A percentile compares a stretch with the other conserved stretches of the same genome.
These are phyloP conservation scores for Zhengitettix transpicula DNA, from an alignment of 2,888 invertebrate genomes.

Conservation along the genomic window DNA sequence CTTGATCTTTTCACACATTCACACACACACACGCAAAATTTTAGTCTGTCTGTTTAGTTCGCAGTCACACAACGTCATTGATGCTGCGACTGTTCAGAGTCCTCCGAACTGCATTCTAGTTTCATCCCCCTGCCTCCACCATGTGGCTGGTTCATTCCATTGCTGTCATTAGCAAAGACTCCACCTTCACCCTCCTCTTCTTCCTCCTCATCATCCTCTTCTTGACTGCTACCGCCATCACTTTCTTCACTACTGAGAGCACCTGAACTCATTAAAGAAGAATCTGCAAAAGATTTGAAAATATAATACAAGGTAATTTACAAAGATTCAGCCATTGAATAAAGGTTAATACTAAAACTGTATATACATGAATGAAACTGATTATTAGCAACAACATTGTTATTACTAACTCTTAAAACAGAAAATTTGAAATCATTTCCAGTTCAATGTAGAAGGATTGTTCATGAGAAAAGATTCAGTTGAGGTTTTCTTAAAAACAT, in stretches of 20 bases:
- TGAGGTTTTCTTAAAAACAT: too few species aligned
- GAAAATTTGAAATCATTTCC: too few species aligned
- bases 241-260: constrained; percentile 15
- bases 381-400: too few species aligned
- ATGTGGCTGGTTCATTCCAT: neutral
- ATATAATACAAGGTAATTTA: neutral
- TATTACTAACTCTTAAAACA: too few species aligned
- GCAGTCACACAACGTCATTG: neutral
- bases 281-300: constrained; percentile 4
- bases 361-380: too few species aligned
- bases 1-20: too few species aligned
- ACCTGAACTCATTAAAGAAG: constrained; percentile 10
- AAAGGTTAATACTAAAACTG: too few species aligned
- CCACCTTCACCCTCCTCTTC: constrained; percentile 2
- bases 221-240: constrained; percentile 17
- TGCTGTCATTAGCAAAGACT: neutral
- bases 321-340: too few species aligned
- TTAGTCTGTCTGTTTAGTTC: too few species aligned
- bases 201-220: constrained; percentile 10
- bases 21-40: too few species aligned
- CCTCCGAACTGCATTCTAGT: constrained; percentile 1
- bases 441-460: too few species aligned
- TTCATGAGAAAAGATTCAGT: too few species aligned
- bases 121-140: neutral
- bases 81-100: neutral